These are phyloP conservation scores for Numenius phaeopus DNA, from an alignment of 2,797 vertebrate species.

Conservation along the genomic window DNA sequence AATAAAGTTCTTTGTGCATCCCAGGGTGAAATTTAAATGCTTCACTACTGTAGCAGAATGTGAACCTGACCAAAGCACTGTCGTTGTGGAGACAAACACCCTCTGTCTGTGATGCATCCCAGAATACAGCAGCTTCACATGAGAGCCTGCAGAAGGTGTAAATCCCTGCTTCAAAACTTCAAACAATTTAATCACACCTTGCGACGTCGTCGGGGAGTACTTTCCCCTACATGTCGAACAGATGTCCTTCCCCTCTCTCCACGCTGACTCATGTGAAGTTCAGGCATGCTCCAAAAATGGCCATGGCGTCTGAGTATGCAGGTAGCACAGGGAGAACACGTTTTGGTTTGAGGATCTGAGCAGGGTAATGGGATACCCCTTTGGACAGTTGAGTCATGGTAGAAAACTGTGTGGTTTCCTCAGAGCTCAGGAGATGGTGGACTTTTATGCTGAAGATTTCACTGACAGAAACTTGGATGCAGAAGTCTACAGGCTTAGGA, in stretches of 20 bases:
- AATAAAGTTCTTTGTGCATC: neutral
- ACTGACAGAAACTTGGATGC: neutral
- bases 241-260: neutral
- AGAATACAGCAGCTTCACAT: neutral
- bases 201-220: neutral
- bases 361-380: neutral
- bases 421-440: neutral
- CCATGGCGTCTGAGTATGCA: rapidly evolving
- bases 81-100: neutral
- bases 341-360: neutral
- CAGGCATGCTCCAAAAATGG: neutral
- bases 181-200: neutral
- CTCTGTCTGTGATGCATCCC: neutral
- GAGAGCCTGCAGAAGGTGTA: neutral
- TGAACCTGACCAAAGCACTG: neutral
- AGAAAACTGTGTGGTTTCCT: neutral
- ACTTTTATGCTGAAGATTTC: neutral
- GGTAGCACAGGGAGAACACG: neutral
- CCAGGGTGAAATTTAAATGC: neutral
- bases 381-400: neutral
- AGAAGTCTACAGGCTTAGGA: neutral
- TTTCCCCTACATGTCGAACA: neutral
- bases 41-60: neutral
- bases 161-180: neutral
- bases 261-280: neutral